Percentiles rank a stretch among this genome's conserved stretches.
phyloP scores from a whole-genome alignment of 2,797 vertebrate genomes.

The Centroberyx gerrardi region DNA sequence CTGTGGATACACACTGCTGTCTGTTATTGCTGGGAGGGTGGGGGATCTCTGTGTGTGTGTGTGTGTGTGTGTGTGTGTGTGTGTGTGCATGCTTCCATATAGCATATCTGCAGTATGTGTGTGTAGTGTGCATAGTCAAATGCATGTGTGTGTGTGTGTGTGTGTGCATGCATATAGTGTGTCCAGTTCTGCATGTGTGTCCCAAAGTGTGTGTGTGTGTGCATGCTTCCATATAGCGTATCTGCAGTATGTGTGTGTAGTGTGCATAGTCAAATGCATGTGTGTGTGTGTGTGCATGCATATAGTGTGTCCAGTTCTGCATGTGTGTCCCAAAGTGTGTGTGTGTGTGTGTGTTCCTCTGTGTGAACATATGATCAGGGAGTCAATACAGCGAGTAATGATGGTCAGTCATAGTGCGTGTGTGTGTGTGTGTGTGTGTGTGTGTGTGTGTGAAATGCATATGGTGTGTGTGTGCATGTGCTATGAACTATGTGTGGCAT shows the following conservation, averaged over 20 bases:
- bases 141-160: background rate
- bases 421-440: background rate
- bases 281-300: background rate
- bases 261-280: background rate
- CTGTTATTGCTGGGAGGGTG: background rate
- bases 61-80: conserved; percentile 11
- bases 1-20: conserved; percentile 32
- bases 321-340: background rate
- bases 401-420: background rate
- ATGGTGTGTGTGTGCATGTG: background rate
- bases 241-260: background rate
- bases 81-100: background rate
- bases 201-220: no score
- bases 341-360: background rate
- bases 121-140: background rate
- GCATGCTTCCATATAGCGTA: background rate
- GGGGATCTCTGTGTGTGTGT: conserved; percentile 3
- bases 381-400: conserved; percentile 14
- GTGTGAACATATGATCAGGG: conserved; percentile 9
- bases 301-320: background rate
- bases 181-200: background rate
- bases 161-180: background rate
- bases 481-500: background rate
- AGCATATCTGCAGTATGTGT: background rate
- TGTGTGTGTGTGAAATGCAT: background rate